Evolutionary conservation across 1,140 invertebrate species (phyloP), one percentile per base, ranked within the genome.

Genomic region (Holcopasites calliopsidis): DNA sequence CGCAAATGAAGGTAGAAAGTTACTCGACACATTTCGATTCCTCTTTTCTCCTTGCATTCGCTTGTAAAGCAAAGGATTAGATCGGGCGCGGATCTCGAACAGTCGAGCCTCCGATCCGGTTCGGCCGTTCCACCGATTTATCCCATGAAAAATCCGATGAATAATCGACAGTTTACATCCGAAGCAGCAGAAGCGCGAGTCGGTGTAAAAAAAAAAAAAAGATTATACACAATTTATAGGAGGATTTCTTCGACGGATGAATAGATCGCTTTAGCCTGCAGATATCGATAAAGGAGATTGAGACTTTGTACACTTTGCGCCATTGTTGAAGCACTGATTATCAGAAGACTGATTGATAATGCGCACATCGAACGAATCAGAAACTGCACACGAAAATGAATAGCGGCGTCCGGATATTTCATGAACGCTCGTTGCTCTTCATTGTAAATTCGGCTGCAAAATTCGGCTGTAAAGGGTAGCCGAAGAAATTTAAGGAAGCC

Each of bases 131-230:
- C 1, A 6, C 21, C 16, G 11, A n/a, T 0, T 74, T 66, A 66
- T 66, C 73, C 31, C 11, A 28, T n/a, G 18, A 33, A n/a, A n/a
- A 69, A 75, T 75, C 55, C 73, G 33, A 69, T 75, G 73, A 75
- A 69, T 75, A 75, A 75, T 69, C 57, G 73, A 75, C 64, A 75
- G 65, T 75, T 75, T 75, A 75, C 73, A 75, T 75, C 44, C 38
- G 61, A 47, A 73, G 65, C 35, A 73, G 49, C 50, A 40, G 61
- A 47, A 66, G 50, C 61, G 28, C 16, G 33, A 35, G 33, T 40
- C 35, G 16, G 33, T 58, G 73, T 33, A 60, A 69, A 75, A 75
- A 68, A 58, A 42, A 75, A 60, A 69, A 75, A 75, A 68, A 58
- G 54, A 75, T 75, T 75, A 49, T 58, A 75, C 42, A 18, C 49